phyloP scores from a whole-genome alignment of 2,888 invertebrate genomes.

The Drosophila demipolita region DNA sequence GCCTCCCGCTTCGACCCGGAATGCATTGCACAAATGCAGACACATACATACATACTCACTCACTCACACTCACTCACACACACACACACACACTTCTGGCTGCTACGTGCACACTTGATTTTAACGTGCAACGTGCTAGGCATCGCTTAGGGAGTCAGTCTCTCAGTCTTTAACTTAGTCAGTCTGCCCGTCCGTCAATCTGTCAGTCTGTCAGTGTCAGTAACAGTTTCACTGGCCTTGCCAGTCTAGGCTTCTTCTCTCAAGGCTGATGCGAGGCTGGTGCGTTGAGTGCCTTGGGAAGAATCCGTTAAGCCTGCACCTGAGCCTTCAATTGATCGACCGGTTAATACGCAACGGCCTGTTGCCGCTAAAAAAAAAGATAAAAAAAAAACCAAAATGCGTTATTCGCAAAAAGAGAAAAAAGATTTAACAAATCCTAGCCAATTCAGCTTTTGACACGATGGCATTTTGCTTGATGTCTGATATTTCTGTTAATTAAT shows the following conservation, averaged over 20 bases:
- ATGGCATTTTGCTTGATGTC: neutral
- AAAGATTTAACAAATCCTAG: neutral
- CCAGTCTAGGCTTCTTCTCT: conserved; percentile 22
- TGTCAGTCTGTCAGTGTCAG: neutral
- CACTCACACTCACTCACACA: neutral
- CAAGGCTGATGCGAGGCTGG: conserved; percentile 47
- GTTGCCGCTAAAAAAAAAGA: conserved; percentile 1
- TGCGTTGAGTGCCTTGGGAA: conserved; percentile 40
- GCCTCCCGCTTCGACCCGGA: conserved; percentile 5
- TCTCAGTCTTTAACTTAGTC: neutral
- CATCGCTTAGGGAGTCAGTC: conserved; percentile 9
- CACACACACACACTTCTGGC: conserved; percentile 4
- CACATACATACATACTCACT: neutral
- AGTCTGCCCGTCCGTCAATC: neutral
- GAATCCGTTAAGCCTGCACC: conserved; percentile 59
- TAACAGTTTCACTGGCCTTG: conserved; percentile 2
- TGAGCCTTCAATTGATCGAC: conserved; percentile 34
- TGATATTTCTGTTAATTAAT: neutral
- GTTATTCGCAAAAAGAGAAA: neutral
- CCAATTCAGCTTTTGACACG: neutral
- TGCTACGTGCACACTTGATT: conserved; percentile 56
- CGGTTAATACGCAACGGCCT: conserved; percentile 35
- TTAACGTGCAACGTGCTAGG: conserved; percentile 36
- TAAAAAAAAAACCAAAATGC: conserved; percentile 4
- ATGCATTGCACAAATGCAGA: conserved; percentile 26